Evolutionary conservation across 2,888 invertebrate genomes (phyloP).

Genomic region (Mesoligia furuncula): DNA sequence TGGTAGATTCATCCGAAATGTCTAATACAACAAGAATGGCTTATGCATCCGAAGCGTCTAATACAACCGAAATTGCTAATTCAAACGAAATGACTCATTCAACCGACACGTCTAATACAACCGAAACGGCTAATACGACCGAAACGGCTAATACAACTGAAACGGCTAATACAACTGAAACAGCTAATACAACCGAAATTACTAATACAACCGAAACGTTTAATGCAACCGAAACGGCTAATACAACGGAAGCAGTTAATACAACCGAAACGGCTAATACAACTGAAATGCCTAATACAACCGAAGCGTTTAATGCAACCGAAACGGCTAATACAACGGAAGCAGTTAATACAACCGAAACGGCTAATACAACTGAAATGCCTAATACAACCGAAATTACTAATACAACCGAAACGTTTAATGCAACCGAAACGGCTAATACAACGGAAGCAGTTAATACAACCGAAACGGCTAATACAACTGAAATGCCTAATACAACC

Average conservation of each 20-base stretch:
- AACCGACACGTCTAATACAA: not conserved
- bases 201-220: not conserved
- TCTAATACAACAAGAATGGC: not conserved
- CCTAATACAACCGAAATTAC: not conserved
- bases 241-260: not conserved
- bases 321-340: not conserved
- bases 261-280: not conserved
- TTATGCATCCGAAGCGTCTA: not conserved
- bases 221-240: not conserved
- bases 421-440: not conserved
- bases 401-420: not conserved
- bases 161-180: not conserved
- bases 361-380: not conserved
- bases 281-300: not conserved
- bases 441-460: not conserved
- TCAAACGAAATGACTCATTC: not conserved
- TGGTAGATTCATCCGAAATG: slow-evolving; percentile 3
- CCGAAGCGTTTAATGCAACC: not conserved
- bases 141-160: not conserved
- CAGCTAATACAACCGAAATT: not conserved
- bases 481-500: not conserved
- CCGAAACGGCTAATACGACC: not conserved
- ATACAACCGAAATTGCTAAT: not conserved
- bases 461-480: not conserved
- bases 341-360: not conserved